These are phyloP conservation scores for Fragum fragum DNA, from an alignment of 2,888 invertebrate species.

Conservation along the genomic window DNA sequence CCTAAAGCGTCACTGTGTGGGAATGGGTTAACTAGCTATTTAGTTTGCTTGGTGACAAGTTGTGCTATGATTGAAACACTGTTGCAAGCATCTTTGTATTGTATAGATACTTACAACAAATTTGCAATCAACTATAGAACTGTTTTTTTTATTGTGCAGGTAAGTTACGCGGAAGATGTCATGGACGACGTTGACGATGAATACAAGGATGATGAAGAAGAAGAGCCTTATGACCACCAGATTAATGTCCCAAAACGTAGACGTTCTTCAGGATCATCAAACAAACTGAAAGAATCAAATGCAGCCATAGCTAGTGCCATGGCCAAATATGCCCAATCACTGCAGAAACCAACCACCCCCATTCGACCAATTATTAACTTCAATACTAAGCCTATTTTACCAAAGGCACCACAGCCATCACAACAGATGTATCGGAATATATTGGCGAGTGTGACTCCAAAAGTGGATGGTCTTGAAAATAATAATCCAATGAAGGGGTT, in stretches of 20 bases:
- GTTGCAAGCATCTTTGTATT: no score
- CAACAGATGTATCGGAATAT: neutral
- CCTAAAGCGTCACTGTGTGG: no score
- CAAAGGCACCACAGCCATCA: neutral
- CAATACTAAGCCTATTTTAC: neutral
- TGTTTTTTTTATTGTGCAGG: no score
- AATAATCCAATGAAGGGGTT: conserved; percentile 49
- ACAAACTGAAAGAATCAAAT: neutral
- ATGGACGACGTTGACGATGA: conserved; percentile 49
- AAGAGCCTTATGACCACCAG: conserved; percentile 50
- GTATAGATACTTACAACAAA: no score
- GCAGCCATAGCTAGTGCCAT: neutral
- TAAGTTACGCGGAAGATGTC: conserved; percentile 62
- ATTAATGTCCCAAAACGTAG: conserved; percentile 30
- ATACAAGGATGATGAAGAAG: conserved; percentile 51
- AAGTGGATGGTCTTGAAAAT: neutral
- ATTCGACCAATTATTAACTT: neutral
- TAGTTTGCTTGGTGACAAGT: no score
- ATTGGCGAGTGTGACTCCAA: neutral
- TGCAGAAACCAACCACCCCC: conserved; percentile 29
- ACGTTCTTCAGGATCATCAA: neutral
- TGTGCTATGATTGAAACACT: no score
- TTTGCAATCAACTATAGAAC: no score
- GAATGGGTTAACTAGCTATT: no score
- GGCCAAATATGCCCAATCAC: conserved; percentile 36